Evolutionary conservation across 1,140 invertebrate species (phyloP).

Genomic region (Achroia grisella): DNA sequence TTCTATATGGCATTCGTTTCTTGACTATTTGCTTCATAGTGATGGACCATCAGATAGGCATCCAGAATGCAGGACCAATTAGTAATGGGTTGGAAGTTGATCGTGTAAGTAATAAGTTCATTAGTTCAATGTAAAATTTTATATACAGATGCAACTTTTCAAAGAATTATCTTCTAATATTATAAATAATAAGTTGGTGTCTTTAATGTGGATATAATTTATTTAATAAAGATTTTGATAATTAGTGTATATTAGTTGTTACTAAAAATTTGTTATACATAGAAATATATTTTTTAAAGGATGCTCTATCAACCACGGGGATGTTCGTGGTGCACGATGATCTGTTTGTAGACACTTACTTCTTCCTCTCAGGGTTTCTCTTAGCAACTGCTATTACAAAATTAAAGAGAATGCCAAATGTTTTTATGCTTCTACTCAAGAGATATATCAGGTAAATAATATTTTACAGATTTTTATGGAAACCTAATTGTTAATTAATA

Average conservation of each 20-base stretch:
- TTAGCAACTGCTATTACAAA: constrained; percentile 17
- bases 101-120: constrained; percentile 46
- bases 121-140: too few species aligned
- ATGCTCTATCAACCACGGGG: constrained; percentile 14
- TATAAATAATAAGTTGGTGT: too few species aligned
- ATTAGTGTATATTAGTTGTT: too few species aligned
- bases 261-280: too few species aligned
- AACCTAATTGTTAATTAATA: too few species aligned
- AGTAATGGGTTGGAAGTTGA: constrained; percentile 72
- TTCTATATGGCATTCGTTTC: constrained; percentile 72
- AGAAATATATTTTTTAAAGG: constrained; percentile 3
- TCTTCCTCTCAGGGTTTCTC: constrained; percentile 75
- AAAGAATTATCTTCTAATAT: too few species aligned
- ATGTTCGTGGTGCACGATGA: constrained; percentile 74
- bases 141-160: too few species aligned
- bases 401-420: constrained; percentile 45
- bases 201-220: too few species aligned
- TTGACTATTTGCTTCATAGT: constrained; percentile 71
- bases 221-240: too few species aligned
- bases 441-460: constrained; percentile 72
- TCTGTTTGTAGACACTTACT: constrained; percentile 79
- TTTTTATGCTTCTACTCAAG: constrained; percentile 65
- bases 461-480: neutral
- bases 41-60: constrained; percentile 70
- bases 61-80: constrained; percentile 67